Evolutionary conservation across 1,140 invertebrate genomes (phyloP).

Genomic region (Pteromalus puparum): DNA sequence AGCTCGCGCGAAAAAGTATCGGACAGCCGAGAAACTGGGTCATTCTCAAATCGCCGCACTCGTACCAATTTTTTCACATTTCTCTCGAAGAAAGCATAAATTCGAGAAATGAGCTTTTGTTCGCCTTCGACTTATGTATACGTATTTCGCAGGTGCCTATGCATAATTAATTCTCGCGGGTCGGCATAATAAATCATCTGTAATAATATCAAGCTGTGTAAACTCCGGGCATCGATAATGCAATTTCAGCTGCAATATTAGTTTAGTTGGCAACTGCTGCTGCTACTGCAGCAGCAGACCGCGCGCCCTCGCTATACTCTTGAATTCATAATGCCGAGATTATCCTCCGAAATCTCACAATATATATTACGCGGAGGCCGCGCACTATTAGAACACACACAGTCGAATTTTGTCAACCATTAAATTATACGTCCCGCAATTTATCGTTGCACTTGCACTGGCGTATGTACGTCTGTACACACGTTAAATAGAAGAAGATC

Average conservation of each 20-base stretch:
- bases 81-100: too few relatives aligned
- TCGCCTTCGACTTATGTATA: too few relatives aligned
- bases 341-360: conserved; percentile 41
- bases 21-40: too few relatives aligned
- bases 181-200: not conserved
- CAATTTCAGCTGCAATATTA: conserved; percentile 11
- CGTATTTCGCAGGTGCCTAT: not conserved
- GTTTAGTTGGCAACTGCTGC: conserved; percentile 22
- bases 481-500: not conserved
- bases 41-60: too few relatives aligned
- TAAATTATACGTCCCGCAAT: not conserved
- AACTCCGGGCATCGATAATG: conserved; percentile 6
- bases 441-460: not conserved
- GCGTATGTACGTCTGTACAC: too few relatives aligned
- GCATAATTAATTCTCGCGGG: not conserved
- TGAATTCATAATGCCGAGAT: conserved; percentile 47
- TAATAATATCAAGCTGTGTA: conserved; percentile 6
- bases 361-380: conserved; percentile 41
- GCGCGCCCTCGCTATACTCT: conserved; percentile 7
- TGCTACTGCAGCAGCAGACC: conserved; percentile 28
- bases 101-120: too few relatives aligned
- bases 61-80: too few relatives aligned
- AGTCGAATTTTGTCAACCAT: not conserved
- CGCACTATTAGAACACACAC: not conserved
- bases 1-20: too few relatives aligned